Conservation (phyloP, 2,888 invertebrate species). For the Cryptocephalus moraei region DNA sequence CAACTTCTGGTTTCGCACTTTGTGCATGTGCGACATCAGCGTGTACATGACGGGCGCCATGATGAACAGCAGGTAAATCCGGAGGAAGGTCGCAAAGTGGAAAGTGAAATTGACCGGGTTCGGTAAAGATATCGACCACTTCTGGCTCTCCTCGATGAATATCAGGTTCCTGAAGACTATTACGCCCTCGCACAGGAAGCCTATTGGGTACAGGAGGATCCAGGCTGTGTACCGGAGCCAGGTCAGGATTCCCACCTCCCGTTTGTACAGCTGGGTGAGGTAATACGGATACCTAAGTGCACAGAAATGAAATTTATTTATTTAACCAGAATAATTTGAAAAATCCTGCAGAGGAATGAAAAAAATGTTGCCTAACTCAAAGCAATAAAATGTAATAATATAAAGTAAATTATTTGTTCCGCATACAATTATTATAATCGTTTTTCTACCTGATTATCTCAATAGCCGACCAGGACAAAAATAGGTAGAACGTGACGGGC, state of each 20-base stretch:
- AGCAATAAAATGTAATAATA: too few species aligned
- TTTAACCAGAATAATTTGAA: too few species aligned
- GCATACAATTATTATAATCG: conserved; percentile 9
- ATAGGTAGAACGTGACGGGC: conserved; percentile 81
- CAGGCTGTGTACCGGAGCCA: conserved; percentile 92
- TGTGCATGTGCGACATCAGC: conserved; percentile 79
- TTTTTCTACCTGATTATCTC: conserved; percentile 83
- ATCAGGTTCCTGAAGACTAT: conserved; percentile 75
- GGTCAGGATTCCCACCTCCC: conserved; percentile 62
- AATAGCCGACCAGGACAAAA: conserved; percentile 69
- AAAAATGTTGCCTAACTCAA: too few species aligned
- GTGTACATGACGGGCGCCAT: conserved; percentile 67
- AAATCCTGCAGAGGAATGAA: not conserved
- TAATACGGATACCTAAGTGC: conserved; percentile 82
- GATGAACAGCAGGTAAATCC: conserved; percentile 65
- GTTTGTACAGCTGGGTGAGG: conserved; percentile 67
- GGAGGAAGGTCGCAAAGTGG: conserved; percentile 70
- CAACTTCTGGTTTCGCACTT: conserved; percentile 58
- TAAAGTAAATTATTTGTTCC: too few species aligned
- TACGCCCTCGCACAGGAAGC: conserved; percentile 78
- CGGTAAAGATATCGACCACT: conserved; percentile 66
- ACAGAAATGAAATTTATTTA: not conserved
- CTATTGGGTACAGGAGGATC: conserved; percentile 88
- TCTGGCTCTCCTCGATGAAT: conserved; percentile 75
- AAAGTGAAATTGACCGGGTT: conserved; percentile 81